phyloP scores from a whole-genome alignment of 2,888 invertebrate genomes.

The Copidosoma aretas region DNA sequence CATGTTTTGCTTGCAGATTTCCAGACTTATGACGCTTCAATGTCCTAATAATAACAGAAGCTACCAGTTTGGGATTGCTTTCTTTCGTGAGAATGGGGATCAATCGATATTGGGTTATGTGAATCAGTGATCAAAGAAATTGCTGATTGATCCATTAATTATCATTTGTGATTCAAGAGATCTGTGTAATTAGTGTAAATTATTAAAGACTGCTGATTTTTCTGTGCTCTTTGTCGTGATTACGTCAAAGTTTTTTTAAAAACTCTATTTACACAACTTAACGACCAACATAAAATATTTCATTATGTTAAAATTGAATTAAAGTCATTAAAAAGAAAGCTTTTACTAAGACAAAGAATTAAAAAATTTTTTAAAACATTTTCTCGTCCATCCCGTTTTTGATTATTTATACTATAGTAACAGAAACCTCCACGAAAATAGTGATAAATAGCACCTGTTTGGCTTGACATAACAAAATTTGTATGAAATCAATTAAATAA shows the following conservation, averaged over 20 bases:
- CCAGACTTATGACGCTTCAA: slow-evolving; percentile 83
- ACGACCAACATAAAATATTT: slow-evolving; percentile 19
- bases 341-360: background rate
- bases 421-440: no score
- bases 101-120: slow-evolving; percentile 72
- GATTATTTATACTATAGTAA: no score
- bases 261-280: slow-evolving; percentile 22
- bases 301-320: slow-evolving; percentile 18
- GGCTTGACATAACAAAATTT: no score
- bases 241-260: slow-evolving; percentile 26
- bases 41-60: slow-evolving; percentile 58
- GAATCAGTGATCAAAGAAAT: no score
- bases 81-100: slow-evolving; percentile 53
- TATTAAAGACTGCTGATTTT: slow-evolving; percentile 41
- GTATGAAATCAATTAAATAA: no score
- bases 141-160: no score
- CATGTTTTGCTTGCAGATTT: slow-evolving; percentile 66
- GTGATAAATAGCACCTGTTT: no score
- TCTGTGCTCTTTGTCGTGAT: slow-evolving; percentile 36
- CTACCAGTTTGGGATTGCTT: slow-evolving; percentile 52
- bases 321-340: slow-evolving; percentile 4
- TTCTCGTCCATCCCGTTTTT: no score
- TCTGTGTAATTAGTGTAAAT: no score
- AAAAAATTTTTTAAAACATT: background rate
- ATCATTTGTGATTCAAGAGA: no score